These are phyloP conservation scores for Anabacerthia variegaticeps DNA, from an alignment of 2,797 vertebrate species.

Conservation along the genomic window DNA sequence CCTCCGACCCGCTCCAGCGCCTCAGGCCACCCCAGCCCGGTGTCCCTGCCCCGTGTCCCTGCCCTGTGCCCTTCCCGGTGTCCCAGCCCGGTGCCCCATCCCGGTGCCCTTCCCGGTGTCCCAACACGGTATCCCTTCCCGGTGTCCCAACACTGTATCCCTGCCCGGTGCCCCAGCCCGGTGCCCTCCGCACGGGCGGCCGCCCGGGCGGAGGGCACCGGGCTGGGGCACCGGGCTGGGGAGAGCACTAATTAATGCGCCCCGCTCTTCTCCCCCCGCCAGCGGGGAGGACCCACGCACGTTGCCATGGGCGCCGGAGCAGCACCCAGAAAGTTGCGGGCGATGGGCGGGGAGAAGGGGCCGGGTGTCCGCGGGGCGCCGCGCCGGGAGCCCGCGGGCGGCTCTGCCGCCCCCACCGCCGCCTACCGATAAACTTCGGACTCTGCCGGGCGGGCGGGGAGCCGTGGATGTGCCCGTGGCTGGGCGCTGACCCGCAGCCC, in stretches of 20 bases:
- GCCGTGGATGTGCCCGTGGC: slow-evolving; percentile 21
- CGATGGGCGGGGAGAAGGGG: neutral
- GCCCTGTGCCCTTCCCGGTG: no score
- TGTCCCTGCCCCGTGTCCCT: neutral
- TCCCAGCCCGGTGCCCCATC: no score
- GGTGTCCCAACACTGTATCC: no score
- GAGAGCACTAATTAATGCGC: no score
- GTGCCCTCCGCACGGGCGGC: no score
- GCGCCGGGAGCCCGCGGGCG: neutral
- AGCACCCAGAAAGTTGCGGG: slow-evolving; percentile 71
- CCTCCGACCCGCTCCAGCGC: neutral
- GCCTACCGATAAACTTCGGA: neutral
- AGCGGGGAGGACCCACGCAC: neutral
- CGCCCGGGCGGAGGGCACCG: no score
- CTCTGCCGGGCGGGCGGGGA: neutral
- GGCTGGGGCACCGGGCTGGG: no score
- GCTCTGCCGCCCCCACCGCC: neutral
- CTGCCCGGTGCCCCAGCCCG: no score
- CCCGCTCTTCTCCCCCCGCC: no score
- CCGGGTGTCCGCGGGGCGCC: neutral
- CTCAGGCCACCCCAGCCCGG: neutral
- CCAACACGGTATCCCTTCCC: no score
- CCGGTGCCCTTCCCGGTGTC: no score
- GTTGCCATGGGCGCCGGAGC: neutral
- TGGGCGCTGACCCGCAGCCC: neutral